These are phyloP conservation scores for Eristalis tenax DNA, from an alignment of 2,888 invertebrate genomes.

Conservation along the genomic window DNA sequence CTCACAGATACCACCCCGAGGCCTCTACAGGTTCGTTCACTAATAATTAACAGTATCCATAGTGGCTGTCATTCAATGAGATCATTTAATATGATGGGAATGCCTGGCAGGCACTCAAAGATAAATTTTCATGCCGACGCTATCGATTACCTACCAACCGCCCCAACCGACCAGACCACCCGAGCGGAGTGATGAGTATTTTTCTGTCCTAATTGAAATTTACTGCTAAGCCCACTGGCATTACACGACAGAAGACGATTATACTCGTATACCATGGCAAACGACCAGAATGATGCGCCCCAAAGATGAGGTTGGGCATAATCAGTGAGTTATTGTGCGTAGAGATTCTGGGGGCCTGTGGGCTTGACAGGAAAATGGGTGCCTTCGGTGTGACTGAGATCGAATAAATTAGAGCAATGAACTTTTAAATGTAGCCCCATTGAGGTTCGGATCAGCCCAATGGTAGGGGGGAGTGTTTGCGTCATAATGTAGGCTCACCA, in stretches of 20 bases:
- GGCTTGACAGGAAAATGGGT: no score
- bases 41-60: constrained; percentile 41
- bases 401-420: no score
- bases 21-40: neutral
- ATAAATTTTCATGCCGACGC: neutral
- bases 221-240: neutral
- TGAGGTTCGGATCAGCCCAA: no score
- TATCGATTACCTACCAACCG: neutral
- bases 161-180: neutral
- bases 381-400: no score
- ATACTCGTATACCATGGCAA: no score
- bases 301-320: no score
- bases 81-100: constrained; percentile 37
- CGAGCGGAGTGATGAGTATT: neutral
- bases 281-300: no score
- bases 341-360: no score
- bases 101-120: neutral
- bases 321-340: no score
- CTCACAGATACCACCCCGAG: neutral
- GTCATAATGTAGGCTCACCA: no score
- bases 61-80: constrained; percentile 42
- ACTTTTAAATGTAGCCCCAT: no score
- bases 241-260: neutral
- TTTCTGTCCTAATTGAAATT: constrained; percentile 31
- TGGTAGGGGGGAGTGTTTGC: no score